Conservation (phyloP, 2,113 vertebrate species). For the Gulo gulo region DNA sequence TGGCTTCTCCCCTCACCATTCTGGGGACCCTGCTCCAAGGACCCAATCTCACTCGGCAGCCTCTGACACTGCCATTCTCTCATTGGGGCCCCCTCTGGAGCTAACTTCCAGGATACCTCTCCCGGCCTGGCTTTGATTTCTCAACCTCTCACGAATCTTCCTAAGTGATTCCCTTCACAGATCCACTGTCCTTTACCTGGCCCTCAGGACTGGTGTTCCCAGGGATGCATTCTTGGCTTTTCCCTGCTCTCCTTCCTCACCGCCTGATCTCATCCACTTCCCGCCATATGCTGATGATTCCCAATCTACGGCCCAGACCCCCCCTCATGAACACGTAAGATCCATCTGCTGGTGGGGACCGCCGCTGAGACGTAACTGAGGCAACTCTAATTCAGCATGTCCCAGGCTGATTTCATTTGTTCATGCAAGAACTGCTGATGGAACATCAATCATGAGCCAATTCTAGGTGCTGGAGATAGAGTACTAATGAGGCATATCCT, state of each 20-base stretch:
- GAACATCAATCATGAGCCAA: neutral
- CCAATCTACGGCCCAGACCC: neutral
- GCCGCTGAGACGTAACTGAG: neutral
- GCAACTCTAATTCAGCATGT: neutral
- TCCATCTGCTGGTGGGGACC: neutral
- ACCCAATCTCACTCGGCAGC: neutral
- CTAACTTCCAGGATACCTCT: neutral
- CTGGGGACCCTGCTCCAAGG: neutral
- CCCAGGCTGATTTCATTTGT: neutral
- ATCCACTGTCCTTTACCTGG: neutral
- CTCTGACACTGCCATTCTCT: neutral
- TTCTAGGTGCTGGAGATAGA: neutral
- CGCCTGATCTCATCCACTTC: neutral
- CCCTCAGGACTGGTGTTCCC: neutral
- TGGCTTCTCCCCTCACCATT: neutral
- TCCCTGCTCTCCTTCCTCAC: neutral
- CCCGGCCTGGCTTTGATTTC: neutral
- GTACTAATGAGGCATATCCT: neutral
- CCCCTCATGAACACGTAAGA: neutral
- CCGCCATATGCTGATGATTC: accelerated
- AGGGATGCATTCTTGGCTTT: neutral
- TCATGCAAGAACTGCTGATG: neutral
- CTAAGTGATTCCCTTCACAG: neutral
- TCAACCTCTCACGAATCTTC: neutral
- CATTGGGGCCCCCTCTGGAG: neutral